Percentiles rank a stretch among this genome's conserved stretches.
phyloP scores from a whole-genome alignment of 2,113 vertebrate genomes.

The Varanus komodoensis region DNA sequence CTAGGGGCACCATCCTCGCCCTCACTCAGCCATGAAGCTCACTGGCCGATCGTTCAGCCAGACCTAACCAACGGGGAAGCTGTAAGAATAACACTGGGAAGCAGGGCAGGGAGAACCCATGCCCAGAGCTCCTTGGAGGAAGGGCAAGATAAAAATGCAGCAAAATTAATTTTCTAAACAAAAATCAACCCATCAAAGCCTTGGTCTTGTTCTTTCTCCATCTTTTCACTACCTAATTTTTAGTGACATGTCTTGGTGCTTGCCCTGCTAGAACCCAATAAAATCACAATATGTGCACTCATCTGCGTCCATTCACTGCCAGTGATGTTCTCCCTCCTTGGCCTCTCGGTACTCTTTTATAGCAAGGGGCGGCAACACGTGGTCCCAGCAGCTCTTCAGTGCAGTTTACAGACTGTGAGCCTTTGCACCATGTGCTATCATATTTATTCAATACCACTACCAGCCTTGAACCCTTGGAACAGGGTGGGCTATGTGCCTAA shows the following conservation, averaged over 20 bases:
- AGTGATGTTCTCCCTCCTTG: not conserved
- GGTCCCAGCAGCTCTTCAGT: no score
- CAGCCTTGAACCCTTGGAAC: constrained; percentile 2
- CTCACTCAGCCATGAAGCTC: no score
- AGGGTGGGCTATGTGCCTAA: not conserved
- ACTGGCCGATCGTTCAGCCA: not conserved
- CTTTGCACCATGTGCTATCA: not conserved
- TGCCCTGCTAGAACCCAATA: not conserved
- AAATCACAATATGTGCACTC: not conserved
- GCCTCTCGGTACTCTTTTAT: not conserved
- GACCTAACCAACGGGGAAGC: not conserved
- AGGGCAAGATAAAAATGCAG: not conserved
- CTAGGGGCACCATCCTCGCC: not conserved
- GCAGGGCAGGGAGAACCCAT: not conserved
- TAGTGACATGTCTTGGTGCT: not conserved
- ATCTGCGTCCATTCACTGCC: not conserved
- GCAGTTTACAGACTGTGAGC: not conserved
- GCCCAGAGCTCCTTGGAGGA: not conserved
- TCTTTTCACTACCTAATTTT: not conserved
- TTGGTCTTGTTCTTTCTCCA: not conserved
- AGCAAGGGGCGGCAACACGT: no score
- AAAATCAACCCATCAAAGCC: not conserved
- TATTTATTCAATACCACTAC: not conserved
- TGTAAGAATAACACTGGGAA: not conserved
- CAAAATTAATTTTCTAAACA: not conserved